phyloP scores from a whole-genome alignment of 2,888 invertebrate species.

The Dinocampus coccinellae region DNA sequence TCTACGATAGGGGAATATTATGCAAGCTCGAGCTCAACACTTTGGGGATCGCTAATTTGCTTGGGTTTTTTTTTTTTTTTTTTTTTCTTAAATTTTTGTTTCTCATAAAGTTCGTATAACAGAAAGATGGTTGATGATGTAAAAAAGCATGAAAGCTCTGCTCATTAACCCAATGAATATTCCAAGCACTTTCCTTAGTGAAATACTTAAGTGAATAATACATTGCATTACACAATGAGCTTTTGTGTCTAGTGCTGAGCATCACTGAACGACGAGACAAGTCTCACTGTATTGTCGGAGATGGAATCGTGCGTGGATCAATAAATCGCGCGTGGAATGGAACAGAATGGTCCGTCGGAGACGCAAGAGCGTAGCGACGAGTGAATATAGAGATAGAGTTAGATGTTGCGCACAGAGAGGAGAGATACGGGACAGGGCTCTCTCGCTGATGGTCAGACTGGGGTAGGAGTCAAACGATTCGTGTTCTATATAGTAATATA shows the following conservation, averaged over 20 bases:
- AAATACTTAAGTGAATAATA: conserved; percentile 4
- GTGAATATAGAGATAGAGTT: conserved; percentile 40
- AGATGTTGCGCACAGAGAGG: conserved; percentile 17
- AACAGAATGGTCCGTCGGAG: conserved; percentile 56
- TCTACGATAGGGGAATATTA: conserved; percentile 14
- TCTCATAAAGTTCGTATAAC: conserved; percentile 5
- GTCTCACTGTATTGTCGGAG: conserved; percentile 27
- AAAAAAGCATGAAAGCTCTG: not conserved
- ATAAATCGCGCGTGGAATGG: conserved; percentile 66
- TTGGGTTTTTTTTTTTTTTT: too few relatives aligned
- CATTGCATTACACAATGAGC: conserved; percentile 1
- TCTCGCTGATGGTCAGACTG: conserved; percentile 35
- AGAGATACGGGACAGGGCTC: conserved; percentile 11
- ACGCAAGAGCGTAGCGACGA: conserved; percentile 48
- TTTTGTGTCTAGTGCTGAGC: conserved; percentile 20
- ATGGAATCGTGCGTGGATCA: conserved; percentile 68
- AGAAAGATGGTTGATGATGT: conserved; percentile 1
- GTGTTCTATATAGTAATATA: conserved; percentile 22
- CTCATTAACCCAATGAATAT: conserved; percentile 8
- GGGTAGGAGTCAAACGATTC: conserved; percentile 41
- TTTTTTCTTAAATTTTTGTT: not conserved
- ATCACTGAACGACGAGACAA: conserved; percentile 33
- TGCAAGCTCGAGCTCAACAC: not conserved
- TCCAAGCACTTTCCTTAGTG: not conserved
- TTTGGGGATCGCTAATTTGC: conserved; percentile 14